A percentile compares a stretch with the other conserved stretches of the same genome.
Conservation (phyloP, 30 jellyfish, hydroid and myxozoan species). For the Pseudorhiza aurosa region DNA sequence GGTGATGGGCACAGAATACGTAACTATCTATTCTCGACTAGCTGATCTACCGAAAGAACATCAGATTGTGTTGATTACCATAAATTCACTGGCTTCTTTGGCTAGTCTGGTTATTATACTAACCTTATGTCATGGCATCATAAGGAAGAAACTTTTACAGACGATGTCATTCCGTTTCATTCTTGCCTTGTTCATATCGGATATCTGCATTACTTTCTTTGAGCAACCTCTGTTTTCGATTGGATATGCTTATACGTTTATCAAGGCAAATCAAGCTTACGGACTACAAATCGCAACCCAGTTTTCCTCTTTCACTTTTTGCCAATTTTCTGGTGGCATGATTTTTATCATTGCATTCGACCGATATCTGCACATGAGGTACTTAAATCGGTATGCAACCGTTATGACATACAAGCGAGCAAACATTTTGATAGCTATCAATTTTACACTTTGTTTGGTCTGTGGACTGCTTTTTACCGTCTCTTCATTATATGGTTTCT, state of each 20-base stretch:
- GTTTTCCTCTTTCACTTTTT: neutral
- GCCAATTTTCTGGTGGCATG: constrained; percentile 18
- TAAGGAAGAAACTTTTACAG: neutral
- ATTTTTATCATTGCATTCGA: constrained; percentile 15
- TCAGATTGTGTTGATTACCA: too few species aligned
- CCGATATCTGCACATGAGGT: constrained; percentile 29
- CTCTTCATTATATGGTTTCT: constrained; percentile 13
- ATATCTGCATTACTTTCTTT: neutral
- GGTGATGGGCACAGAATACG: too few species aligned
- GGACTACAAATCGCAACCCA: neutral
- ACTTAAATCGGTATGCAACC: neutral
- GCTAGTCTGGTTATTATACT: too few species aligned
- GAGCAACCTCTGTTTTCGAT: constrained; percentile 19
- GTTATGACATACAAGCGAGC: constrained; percentile 10
- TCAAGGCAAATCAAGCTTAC: neutral
- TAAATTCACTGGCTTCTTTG: too few species aligned
- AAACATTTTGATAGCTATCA: neutral
- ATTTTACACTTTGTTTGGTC: neutral
- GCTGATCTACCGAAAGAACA: too few species aligned
- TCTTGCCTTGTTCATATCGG: constrained; percentile 10
- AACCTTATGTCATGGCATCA: neutral
- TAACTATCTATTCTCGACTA: too few species aligned
- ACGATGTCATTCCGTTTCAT: constrained; percentile 19
- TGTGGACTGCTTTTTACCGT: neutral
- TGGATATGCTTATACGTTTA: neutral